A percentile compares a stretch with the other conserved stretches of the same genome.
Evolutionary conservation across 2,888 invertebrate genomes (phyloP).

Genomic region (Siphlonurus alternatus): DNA sequence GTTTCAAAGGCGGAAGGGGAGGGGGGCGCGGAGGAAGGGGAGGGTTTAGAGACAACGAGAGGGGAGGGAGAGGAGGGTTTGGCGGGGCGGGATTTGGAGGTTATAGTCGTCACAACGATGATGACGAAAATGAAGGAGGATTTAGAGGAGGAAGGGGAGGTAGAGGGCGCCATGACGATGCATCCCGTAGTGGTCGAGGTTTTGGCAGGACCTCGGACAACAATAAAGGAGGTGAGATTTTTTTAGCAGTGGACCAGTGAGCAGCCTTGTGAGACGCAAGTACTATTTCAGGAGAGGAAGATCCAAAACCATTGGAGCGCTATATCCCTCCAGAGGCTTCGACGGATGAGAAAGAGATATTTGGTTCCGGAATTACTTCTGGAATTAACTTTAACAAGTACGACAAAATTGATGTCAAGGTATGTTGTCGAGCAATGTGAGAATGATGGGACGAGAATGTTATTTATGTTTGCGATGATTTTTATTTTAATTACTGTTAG

Average conservation of each 20-base stretch:
- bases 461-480: not conserved
- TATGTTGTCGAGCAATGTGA: constrained; percentile 29
- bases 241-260: too few relatives aligned
- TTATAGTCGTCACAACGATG: not conserved
- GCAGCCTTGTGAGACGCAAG: too few relatives aligned
- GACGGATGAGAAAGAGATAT: constrained; percentile 51
- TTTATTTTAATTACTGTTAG: constrained; percentile 24
- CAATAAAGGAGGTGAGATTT: too few relatives aligned
- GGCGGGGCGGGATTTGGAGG: not conserved
- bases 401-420: constrained; percentile 74
- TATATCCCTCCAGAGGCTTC: constrained; percentile 61
- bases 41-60: constrained; percentile 5
- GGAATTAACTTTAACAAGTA: constrained; percentile 91
- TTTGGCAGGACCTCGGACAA: not conserved
- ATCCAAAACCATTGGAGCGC: constrained; percentile 36
- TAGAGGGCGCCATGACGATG: constrained; percentile 14
- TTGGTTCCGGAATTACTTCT: constrained; percentile 45
- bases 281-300: constrained; percentile 11
- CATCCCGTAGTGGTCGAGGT: constrained; percentile 15
- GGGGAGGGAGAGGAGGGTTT: not conserved
- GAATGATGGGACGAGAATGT: not conserved
- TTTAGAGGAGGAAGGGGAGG: constrained; percentile 8
- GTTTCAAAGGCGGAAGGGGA: not conserved
- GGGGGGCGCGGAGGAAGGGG: not conserved
- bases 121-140: constrained; percentile 10